Conservation (phyloP, 2,888 invertebrate genomes). For the Platypus cylindrus region DNA sequence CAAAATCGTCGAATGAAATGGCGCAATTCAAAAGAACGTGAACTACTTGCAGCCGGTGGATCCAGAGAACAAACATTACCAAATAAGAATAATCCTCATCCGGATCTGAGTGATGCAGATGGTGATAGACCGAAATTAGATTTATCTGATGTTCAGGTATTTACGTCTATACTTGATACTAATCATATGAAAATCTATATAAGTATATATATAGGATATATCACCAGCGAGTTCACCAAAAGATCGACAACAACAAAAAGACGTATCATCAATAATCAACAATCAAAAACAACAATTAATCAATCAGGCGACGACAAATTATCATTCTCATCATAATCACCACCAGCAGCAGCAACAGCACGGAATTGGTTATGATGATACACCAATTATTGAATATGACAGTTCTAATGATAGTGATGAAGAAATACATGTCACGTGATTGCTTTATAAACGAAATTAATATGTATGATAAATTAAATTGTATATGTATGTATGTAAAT, state of each 20-base stretch:
- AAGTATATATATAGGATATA: constrained; percentile 31
- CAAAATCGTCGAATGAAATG: constrained; percentile 99
- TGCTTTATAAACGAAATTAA: too few relatives aligned
- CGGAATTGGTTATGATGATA: neutral
- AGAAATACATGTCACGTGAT: constrained; percentile 83
- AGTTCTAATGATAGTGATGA: constrained; percentile 56
- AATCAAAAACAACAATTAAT: too few relatives aligned
- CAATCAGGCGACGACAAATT: too few relatives aligned
- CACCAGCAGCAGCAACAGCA: too few relatives aligned
- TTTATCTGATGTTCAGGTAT: constrained; percentile 38
- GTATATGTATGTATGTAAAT: neutral
- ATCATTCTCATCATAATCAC: too few relatives aligned
- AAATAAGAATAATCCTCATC: constrained; percentile 93
- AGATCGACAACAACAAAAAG: constrained; percentile 22
- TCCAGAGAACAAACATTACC: constrained; percentile 91
- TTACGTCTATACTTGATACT: too few relatives aligned
- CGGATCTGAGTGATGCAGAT: constrained; percentile 83
- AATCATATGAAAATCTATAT: neutral
- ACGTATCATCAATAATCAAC: too few relatives aligned
- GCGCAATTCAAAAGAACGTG: constrained; percentile 95
- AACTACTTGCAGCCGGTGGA: constrained; percentile 84
- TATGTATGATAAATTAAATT: too few relatives aligned
- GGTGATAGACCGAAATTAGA: constrained; percentile 61
- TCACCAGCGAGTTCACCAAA: constrained; percentile 37
- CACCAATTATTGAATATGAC: constrained; percentile 38